Evolutionary conservation across 2,113 vertebrate genomes (phyloP).

Genomic region (Ramphastos sulfuratus): DNA sequence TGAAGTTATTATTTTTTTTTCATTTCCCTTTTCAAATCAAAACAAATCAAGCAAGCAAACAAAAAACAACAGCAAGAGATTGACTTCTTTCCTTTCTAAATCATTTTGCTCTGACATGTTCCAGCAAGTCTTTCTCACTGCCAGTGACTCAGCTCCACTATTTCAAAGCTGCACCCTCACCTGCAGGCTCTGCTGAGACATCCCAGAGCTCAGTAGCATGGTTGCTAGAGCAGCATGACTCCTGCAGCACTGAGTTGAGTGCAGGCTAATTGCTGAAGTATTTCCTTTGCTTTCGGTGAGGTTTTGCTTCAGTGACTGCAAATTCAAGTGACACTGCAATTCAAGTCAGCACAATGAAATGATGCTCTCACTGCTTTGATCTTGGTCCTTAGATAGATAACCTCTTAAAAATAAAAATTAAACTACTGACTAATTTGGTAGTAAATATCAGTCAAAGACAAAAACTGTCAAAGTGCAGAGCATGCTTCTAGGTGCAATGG

Average conservation of each 20-base stretch:
- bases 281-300: slow-evolving; percentile 1
- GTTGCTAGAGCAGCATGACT: neutral
- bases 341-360: slow-evolving; percentile 17
- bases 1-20: neutral
- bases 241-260: neutral
- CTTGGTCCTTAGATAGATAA: slow-evolving; percentile 8
- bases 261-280: slow-evolving; percentile 5
- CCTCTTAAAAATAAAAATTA: neutral
- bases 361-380: slow-evolving; percentile 26
- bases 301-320: slow-evolving; percentile 45
- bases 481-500: neutral
- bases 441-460: neutral
- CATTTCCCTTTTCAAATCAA: neutral
- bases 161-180: neutral
- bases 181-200: neutral
- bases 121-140: neutral
- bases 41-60: neutral
- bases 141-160: neutral
- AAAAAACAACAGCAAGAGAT: neutral
- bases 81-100: neutral
- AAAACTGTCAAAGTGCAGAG: neutral
- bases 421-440: slow-evolving; percentile 11
- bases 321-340: slow-evolving; percentile 58
- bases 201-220: neutral
- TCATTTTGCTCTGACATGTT: neutral